Evolutionary conservation across 2,888 invertebrate genomes (phyloP).

Genomic region (Melinaea menophilus): DNA sequence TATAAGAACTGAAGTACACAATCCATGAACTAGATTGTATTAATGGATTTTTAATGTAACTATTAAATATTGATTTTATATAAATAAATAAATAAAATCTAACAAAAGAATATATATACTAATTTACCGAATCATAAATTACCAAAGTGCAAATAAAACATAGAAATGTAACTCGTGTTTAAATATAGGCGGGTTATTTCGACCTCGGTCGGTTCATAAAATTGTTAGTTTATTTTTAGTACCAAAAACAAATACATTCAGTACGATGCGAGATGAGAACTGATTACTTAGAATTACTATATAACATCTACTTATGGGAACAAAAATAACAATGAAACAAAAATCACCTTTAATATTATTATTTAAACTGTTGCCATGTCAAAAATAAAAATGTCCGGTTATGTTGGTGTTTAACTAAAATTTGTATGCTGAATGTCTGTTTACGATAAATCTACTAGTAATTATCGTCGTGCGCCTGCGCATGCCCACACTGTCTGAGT

Average conservation of each 20-base stretch:
- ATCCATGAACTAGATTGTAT: too few species aligned
- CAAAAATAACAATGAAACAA: conserved; percentile 6
- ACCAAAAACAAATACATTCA: conserved; percentile 47
- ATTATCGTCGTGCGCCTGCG: conserved; percentile 24
- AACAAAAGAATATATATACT: neutral
- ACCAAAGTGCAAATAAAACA: conserved; percentile 8
- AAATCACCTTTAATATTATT: neutral
- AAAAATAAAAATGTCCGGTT: conserved; percentile 3
- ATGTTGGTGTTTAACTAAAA: conserved; percentile 19
- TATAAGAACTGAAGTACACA: too few species aligned
- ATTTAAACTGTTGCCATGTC: neutral
- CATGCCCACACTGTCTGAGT: conserved; percentile 22
- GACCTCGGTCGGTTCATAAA: conserved; percentile 59
- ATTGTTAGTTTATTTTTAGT: conserved; percentile 63
- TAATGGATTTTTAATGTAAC: too few species aligned
- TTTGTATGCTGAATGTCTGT: conserved; percentile 23
- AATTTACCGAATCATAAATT: neutral
- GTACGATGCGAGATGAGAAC: conserved; percentile 31
- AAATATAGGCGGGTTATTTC: conserved; percentile 44
- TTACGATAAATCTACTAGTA: conserved; percentile 31
- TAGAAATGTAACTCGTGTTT: conserved; percentile 30
- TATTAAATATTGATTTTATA: too few species aligned
- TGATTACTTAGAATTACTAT: conserved; percentile 34
- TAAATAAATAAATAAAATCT: too few species aligned
- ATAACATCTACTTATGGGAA: conserved; percentile 10